Percentiles rank a stretch among this genome's conserved stretches.
Evolutionary conservation across 1,140 invertebrate genomes (phyloP).

Genomic region (Anoplolepis gracilipes): DNA sequence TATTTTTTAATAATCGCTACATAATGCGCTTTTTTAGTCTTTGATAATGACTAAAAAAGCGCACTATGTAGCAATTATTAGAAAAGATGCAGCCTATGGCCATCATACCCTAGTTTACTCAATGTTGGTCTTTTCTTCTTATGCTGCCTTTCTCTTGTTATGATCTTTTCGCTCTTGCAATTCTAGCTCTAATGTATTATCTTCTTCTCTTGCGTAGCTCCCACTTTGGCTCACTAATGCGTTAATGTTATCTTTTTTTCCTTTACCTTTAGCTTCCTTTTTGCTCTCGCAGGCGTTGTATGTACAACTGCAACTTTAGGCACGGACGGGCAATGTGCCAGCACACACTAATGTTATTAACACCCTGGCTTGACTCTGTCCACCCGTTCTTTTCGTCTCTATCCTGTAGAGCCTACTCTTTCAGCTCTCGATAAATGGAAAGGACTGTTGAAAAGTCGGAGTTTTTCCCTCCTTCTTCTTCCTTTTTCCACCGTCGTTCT

Average conservation of each 20-base stretch:
- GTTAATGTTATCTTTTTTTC: slow-evolving; percentile 12
- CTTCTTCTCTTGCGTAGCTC: not conserved
- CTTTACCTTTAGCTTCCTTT: not conserved
- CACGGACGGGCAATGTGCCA: slow-evolving; percentile 74
- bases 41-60: no score
- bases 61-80: no score
- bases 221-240: not conserved
- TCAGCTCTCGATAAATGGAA: slow-evolving; percentile 21
- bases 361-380: slow-evolving; percentile 71
- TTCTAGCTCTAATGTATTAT: not conserved
- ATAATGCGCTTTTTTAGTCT: no score
- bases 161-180: not conserved
- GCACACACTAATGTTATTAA: slow-evolving; percentile 79
- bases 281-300: slow-evolving; percentile 12
- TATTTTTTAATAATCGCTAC: no score
- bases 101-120: no score
- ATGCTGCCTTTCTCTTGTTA: not conserved
- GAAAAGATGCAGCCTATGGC: no score
- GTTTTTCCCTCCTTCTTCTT: slow-evolving; percentile 2
- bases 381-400: slow-evolving; percentile 44
- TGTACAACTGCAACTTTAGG: slow-evolving; percentile 13
- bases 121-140: not conserved
- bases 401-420: slow-evolving; percentile 5
- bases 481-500: not conserved
- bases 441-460: slow-evolving; percentile 34